Evolutionary conservation across 1,140 invertebrate genomes (phyloP).

Genomic region (Diorhabda carinulata): DNA sequence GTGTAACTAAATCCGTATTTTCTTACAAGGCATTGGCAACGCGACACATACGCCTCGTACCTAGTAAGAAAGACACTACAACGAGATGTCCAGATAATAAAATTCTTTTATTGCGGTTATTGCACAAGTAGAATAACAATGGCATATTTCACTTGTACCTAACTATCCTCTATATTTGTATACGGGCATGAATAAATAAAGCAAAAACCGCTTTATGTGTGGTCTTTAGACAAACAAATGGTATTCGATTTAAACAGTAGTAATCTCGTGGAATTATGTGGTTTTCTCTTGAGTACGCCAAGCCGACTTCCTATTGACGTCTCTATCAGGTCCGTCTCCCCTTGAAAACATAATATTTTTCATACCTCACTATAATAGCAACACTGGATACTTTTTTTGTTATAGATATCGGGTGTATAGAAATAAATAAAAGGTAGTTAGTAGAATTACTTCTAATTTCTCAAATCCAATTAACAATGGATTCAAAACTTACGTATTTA

Average conservation of each 20-base stretch:
- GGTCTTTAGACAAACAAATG: constrained; percentile 25
- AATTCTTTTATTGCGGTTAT: constrained; percentile 22
- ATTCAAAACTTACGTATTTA: too few relatives aligned
- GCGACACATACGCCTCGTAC: not conserved
- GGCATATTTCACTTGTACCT: constrained; percentile 18
- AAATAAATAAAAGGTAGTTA: too few relatives aligned
- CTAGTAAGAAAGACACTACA: not conserved
- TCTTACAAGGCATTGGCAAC: not conserved
- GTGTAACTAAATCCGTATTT: not conserved
- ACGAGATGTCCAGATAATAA: constrained; percentile 15
- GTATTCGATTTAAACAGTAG: constrained; percentile 25
- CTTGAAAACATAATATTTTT: too few relatives aligned
- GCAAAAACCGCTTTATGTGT: constrained; percentile 23
- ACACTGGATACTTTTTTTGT: too few relatives aligned
- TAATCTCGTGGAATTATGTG: constrained; percentile 30
- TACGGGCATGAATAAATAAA: constrained; percentile 13
- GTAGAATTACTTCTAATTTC: too few relatives aligned
- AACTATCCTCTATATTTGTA: constrained; percentile 17
- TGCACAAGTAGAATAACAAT: constrained; percentile 18
- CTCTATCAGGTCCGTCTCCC: constrained; percentile 3
- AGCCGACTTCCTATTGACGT: constrained; percentile 22
- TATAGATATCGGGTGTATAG: too few relatives aligned
- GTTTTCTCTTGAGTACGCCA: constrained; percentile 21
- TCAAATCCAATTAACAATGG: too few relatives aligned
- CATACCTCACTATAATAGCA: too few relatives aligned